Evolutionary conservation across 2,113 vertebrate genomes (phyloP).

Genomic region (Zosterops borbonicus): DNA sequence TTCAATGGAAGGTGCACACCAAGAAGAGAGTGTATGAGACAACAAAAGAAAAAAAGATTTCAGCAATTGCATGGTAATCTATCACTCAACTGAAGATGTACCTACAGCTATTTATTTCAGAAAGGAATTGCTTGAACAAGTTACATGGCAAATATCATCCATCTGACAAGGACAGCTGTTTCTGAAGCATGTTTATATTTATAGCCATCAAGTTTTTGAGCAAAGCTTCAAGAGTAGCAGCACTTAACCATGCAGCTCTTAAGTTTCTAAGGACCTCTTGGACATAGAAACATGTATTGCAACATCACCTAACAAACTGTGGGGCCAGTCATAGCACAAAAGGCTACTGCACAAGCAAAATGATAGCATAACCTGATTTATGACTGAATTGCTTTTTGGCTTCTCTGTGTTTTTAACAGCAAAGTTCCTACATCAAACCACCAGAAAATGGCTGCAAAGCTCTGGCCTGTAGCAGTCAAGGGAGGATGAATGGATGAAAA

Average conservation of each 20-base stretch:
- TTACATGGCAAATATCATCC: neutral
- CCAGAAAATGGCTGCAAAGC: neutral
- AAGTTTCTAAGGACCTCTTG: neutral
- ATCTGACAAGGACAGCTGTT: neutral
- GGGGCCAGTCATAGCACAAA: neutral
- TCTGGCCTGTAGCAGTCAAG: neutral
- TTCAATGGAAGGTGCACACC: neutral
- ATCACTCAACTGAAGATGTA: neutral
- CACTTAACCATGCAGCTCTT: neutral
- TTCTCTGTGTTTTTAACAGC: neutral
- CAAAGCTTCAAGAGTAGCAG: neutral
- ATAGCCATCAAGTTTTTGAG: neutral
- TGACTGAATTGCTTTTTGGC: neutral
- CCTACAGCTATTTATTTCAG: neutral
- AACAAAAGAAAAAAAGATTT: neutral
- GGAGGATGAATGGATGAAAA: neutral
- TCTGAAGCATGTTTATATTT: neutral
- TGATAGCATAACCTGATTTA: fast-evolving
- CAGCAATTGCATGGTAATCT: neutral
- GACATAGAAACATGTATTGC: fast-evolving
- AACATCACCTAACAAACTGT: neutral
- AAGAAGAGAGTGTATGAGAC: neutral
- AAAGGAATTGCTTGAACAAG: neutral
- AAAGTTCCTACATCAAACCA: neutral
- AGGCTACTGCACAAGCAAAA: neutral